Evolutionary conservation across 2,888 invertebrate species (phyloP), one percentile per base, ranked within the genome.

Genomic region (Euphydryas editha): DNA sequence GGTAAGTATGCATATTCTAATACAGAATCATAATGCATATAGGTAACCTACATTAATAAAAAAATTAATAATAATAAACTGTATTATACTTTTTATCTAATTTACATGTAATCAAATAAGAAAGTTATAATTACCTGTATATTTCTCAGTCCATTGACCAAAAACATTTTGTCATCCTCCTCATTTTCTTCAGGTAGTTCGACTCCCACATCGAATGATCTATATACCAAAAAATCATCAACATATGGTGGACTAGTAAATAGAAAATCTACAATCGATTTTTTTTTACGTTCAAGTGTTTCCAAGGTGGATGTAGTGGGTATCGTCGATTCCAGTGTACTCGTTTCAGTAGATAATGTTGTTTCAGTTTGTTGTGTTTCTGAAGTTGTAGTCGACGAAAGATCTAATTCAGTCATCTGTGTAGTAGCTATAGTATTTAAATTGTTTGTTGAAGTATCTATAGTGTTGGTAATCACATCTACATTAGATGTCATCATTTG

Each of bases 21-120:
- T 47, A 96, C 94, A 0, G 96, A 95, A 69, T 97, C 95, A 85
- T 97, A 97, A 37, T 95, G 94, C 93, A 96, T 96, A 79, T 95
- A 96, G 68, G 94, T 94, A 58, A 95, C 94, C 85, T 94, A 93
- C 69, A 58, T 42, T 18, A 24, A 37, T 62, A n/a, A 44, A n/a
- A n/a, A n/a, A n/a, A 44, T 4, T n/a, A 15, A 15, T n/a, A 5
- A 15, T 39, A n/a, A 44, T 6, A n/a, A n/a, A n/a, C n/a, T 5
- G 6, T n/a, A 44, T n/a, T 5, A 44, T 44, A n/a, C n/a, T 44
- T n/a, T 15, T 15, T 39, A 11, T 11, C 11, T 39, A 15, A 4
- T 15, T 15, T 15, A 39, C 3, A 2, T 11, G 11, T 39, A 39
- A 11, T 11, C 15, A 39, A 39, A 15, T 15, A 8, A 7, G 2